Base-by-base conservation (phyloP, 2,797 vertebrate genomes). In the Amniataba percoides region DNA sequence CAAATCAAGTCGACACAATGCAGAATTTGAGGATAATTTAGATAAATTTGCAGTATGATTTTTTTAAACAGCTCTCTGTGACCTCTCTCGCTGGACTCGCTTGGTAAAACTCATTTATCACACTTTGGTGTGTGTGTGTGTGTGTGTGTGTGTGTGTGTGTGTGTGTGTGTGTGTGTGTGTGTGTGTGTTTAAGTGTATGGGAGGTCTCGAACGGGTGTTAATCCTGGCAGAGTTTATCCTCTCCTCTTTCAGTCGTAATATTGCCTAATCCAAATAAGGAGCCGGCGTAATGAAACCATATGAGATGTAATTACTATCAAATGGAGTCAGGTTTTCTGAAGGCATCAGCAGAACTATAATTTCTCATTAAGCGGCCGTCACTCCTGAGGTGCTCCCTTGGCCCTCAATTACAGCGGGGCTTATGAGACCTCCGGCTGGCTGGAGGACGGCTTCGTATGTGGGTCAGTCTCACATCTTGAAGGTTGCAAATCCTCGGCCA, bases 321-420 rank as follows among this genome's bases (percentile, higher is more conserved):
- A 84, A 83, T 74, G 88, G 76, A 80, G 70, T 87, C 79, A 16
- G 25, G 61, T 67, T 85, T 91, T 84, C 68, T 87, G 67, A 84
- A 78, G 58, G 74, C 88, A 80, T 93, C 91, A 90, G 90, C 90
- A 87, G 60, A 74, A 78, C 82, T 81, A 80, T 90, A 87, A 90
- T 89, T 92, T 91, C 90, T 91, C 88, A 89, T 92, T 91, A 91
- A 89, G 86, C 74, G 59, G 48, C 88, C 56, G 87, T 90, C 90
- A 89, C 84, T 90, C 84, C 76, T 2, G 68, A 63, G 77, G 55
- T 75, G 77, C 87, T 85, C 85, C 88, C 82, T 65, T 7, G 75
- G 85, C 77, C 88, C 84, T 77, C 82, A 87, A 87, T 93, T 91
- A 90, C 84, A 86, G 78, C 66, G 0, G 15, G 57, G 87, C 85